Evolutionary conservation across 2,888 invertebrate genomes (phyloP), one percentile per base, ranked within the genome.

Genomic region (Dugesia japonica): DNA sequence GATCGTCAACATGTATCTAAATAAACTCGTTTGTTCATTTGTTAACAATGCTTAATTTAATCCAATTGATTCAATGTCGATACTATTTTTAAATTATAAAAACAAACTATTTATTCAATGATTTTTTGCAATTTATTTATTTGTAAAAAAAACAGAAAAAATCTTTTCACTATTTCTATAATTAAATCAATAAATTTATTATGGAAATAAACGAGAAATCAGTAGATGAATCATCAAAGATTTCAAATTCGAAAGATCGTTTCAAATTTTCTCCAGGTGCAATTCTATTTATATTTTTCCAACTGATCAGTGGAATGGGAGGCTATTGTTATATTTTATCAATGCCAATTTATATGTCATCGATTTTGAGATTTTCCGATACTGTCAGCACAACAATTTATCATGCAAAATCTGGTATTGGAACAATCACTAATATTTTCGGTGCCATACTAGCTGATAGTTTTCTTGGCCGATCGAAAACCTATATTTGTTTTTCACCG

Each of bases 281-380:
- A n/a, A 13, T 4, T 23, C n/a, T 56, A n/a, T 56, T 56, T 4
- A n/a, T 56, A 56, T 56, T 4, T n/a, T 56, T 9, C n/a, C 56
- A 56, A 56, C n/a, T 56, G 56, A n/a, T 56, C n/a, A 56, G 56
- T n/a, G 56, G 56, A 23, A 56, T 56, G 20, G 56, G 56, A 56
- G 4, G 9, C 56, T 56, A 56, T n/a, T 56, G 56, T n/a, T 56
- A 20, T 23, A 56, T 56, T n/a, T n/a, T 56, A 4, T 56, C 56
- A 56, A 56, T 56, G 56, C 56, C 56, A n/a, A 56, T 56, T n/a
- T 56, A 56, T 56, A 56, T 56, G 56, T 4, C 56, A 56, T 56
- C 56, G 1, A 56, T 56, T 23, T n/a, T 56, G 1, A n/a, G 17
- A n/a, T 56, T 56, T 56, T 56, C 56, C n/a, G 56, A 56, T n/a